These are phyloP conservation scores for Drosophila macrospina DNA, from an alignment of 2,888 invertebrate species.

Conservation along the genomic window DNA sequence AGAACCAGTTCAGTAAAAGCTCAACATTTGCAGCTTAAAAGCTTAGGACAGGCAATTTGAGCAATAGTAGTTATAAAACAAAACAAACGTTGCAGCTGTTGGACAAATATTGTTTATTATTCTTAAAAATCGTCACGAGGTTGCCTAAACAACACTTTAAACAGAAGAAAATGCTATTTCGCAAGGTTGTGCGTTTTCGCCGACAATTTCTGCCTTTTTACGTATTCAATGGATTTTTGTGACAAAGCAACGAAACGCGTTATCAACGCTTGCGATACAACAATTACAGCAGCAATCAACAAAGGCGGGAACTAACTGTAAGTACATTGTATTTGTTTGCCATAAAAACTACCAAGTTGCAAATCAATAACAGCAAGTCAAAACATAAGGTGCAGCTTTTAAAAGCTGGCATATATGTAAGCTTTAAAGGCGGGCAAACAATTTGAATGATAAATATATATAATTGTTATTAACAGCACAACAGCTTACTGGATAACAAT, in stretches of 20 bases:
- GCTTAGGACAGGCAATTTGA: conserved; percentile 21
- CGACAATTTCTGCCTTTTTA: conserved; percentile 76
- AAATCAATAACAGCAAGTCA: not conserved
- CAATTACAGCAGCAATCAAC: conserved; percentile 50
- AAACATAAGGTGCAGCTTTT: conserved; percentile 32
- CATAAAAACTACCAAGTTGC: not conserved
- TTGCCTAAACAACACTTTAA: conserved; percentile 14
- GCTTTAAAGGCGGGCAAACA: not conserved
- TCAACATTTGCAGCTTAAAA: conserved; percentile 19
- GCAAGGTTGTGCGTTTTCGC: conserved; percentile 65
- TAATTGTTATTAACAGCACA: conserved; percentile 42
- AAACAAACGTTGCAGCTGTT: conserved; percentile 32
- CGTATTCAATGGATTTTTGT: conserved; percentile 76
- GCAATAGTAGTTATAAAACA: conserved; percentile 53
- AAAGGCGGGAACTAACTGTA: conserved; percentile 59
- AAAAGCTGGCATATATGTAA: conserved; percentile 4
- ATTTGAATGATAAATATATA: not conserved
- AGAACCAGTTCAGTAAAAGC: conserved; percentile 37
- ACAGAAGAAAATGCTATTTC: conserved; percentile 64
- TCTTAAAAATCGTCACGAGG: conserved; percentile 11
- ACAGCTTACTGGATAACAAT: conserved; percentile 69
- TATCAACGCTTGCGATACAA: conserved; percentile 74
- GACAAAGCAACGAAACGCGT: conserved; percentile 70
- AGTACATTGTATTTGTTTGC: conserved; percentile 31
- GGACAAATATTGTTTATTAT: not conserved